Base-by-base conservation (phyloP, 2,888 invertebrate genomes). In the Lordiphosa andalusiaca region DNA sequence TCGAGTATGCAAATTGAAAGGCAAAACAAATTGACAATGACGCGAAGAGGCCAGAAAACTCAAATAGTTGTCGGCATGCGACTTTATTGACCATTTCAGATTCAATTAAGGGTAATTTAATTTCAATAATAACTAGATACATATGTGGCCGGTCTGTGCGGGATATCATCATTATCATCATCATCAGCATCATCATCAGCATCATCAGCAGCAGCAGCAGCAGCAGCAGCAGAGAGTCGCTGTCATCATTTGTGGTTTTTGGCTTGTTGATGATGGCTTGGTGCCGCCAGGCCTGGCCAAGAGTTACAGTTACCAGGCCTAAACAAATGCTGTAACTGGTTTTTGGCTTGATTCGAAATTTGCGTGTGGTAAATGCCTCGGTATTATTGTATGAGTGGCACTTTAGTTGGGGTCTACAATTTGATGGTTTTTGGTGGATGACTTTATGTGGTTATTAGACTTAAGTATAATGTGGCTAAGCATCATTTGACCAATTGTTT, bases 81-180 rank as follows among this genome's bases (percentile, higher is more conserved):
- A 81, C 78, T 83, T 83, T 81, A 82, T 83, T 83, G 82, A 76
- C 76, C 81, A 81, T 83, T 83, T 78, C 82, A 58, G 82, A 78
- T 83, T 81, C 82, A 82, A 82, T 82, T 83, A 81, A 69, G 72
- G 72, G 76, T 82, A 83, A 82, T 82, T 83, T 83, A 81, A 82
- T 83, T 82, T 83, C 78, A 82, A 82, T 82, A 81, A 82, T 82
- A 83, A 76, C 83, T 70, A 72, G 67, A 71, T 71, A 73, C 63
- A 69, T 69, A 71, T 69, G 60, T 50, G 71, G 37, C 55, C 63
- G 61, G 53, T 10, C 52, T 63, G 57, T 39, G 49, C n/a, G 55
- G 41, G 46, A 35, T 41, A 61, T 42, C 50, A 41, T 47, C 53
- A 38, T 37, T 30, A 39, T 40, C 23, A 38, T 37, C 40, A 49